phyloP scores from a whole-genome alignment of 2,888 invertebrate genomes.

The Lithophane socia region DNA sequence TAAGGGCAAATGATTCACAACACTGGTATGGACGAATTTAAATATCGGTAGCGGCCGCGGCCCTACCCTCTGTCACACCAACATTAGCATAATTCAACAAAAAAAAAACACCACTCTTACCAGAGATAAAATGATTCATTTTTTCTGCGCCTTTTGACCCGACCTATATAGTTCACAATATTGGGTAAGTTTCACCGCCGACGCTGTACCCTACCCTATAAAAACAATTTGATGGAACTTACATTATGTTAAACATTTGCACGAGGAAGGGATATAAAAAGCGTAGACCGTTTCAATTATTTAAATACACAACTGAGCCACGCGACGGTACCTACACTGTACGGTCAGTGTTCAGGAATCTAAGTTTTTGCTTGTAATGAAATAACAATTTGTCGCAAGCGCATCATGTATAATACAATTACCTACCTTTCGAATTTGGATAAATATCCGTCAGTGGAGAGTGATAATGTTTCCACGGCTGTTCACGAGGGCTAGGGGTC shows the following conservation, averaged over 20 bases:
- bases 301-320: slow-evolving; percentile 5
- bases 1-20: slow-evolving; percentile 52
- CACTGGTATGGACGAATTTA: slow-evolving; percentile 79
- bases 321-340: not conserved
- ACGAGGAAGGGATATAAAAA: slow-evolving; percentile 35
- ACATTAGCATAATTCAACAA: slow-evolving; percentile 89
- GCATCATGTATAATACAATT: slow-evolving; percentile 37
- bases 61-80: slow-evolving; percentile 81
- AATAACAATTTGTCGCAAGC: slow-evolving; percentile 14
- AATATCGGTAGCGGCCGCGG: slow-evolving; percentile 84
- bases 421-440: slow-evolving; percentile 30
- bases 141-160: slow-evolving; percentile 80
- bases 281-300: slow-evolving; percentile 27
- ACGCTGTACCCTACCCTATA: slow-evolving; percentile 64
- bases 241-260: slow-evolving; percentile 46
- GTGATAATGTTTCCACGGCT: slow-evolving; percentile 57
- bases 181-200: slow-evolving; percentile 79
- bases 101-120: slow-evolving; percentile 82
- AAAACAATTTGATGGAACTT: slow-evolving; percentile 60
- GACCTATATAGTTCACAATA: slow-evolving; percentile 80
- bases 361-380: slow-evolving; percentile 3
- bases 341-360: slow-evolving; percentile 8
- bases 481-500: slow-evolving; percentile 83
- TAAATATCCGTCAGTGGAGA: slow-evolving; percentile 45
- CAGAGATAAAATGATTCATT: slow-evolving; percentile 77